These are phyloP conservation scores for Myrmophylax atrothorax DNA, from an alignment of 2,113 vertebrate species.

Conservation along the genomic window DNA sequence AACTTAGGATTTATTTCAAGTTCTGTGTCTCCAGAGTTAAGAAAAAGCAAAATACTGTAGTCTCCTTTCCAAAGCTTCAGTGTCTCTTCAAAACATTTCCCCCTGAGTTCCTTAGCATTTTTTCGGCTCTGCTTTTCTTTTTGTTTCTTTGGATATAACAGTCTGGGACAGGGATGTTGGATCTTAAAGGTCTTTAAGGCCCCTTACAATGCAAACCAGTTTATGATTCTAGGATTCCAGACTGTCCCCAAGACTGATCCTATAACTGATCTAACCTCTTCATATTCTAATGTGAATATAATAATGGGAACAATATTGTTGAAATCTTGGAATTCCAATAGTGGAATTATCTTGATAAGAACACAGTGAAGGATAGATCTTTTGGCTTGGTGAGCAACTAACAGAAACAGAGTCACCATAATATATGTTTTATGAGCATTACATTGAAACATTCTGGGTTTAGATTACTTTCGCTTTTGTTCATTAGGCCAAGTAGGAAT, in stretches of 20 bases:
- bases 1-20: neutral
- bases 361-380: neutral
- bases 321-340: neutral
- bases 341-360: neutral
- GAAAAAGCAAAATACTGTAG: neutral
- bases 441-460: neutral
- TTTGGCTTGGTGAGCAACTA: neutral
- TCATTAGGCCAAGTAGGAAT: neutral
- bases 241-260: neutral
- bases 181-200: neutral
- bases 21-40: neutral
- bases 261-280: neutral
- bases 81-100: neutral
- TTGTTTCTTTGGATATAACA: neutral
- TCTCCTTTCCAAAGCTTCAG: neutral
- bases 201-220: neutral
- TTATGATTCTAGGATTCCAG: neutral
- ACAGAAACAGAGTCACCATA: fast-evolving
- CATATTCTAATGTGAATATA: neutral
- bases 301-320: neutral
- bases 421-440: neutral
- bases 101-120: neutral
- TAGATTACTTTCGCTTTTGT: neutral
- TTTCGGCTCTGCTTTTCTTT: neutral
- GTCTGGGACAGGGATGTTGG: neutral